Base-by-base conservation (phyloP, 2,888 invertebrate species). In the Ellobium chinense region DNA sequence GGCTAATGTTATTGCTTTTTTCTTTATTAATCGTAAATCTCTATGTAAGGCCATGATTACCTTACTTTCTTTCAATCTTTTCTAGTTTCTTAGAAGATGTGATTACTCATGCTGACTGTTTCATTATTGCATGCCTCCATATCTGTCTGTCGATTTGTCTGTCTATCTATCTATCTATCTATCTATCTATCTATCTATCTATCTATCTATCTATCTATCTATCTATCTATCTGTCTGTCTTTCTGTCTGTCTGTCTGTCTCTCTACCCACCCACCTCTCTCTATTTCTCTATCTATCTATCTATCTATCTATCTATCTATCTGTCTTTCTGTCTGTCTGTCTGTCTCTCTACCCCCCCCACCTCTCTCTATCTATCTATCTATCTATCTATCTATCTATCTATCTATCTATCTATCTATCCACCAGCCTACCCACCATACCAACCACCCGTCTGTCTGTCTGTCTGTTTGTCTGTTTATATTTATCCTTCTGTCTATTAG, bases 141-240 rank as follows among this genome's bases (percentile, higher is more conserved):
- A n/a, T n/a, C n/a, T n/a, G n/a, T 60, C 60, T 27, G 29, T 60
- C 60, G 24, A 27, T 60, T 29, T 60, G 14, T 60, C 27, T 14
- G 5, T 27, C 60, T 60, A 60, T 56, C 56, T 56, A 56, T 56
- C 56, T 56, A 56, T 56, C 56, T 56, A 56, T 56, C 56, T 56
- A 56, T 56, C 56, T 56, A 56, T 56, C 56, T 56, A 56, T 56
- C 56, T 56, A 56, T 56, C 56, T 56, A 56, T 56, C 56, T 56
- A 56, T 56, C 56, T 56, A 56, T 56, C 56, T 56, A 56, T 56
- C 56, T 56, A 5, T 56, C 56, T 56, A 12, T 56, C 7, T 56
- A 56, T 21, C 9, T 56, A 5, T 56, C 21, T 12, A 5, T 21
- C 7, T 21, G 18, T 56, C 56, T 56, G 4, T 56, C 21, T 56